Percentiles rank a stretch among this genome's conserved stretches.
These are phyloP conservation scores for Remorina albescens DNA, from an alignment of 2,797 vertebrate genomes.

Conservation along the genomic window DNA sequence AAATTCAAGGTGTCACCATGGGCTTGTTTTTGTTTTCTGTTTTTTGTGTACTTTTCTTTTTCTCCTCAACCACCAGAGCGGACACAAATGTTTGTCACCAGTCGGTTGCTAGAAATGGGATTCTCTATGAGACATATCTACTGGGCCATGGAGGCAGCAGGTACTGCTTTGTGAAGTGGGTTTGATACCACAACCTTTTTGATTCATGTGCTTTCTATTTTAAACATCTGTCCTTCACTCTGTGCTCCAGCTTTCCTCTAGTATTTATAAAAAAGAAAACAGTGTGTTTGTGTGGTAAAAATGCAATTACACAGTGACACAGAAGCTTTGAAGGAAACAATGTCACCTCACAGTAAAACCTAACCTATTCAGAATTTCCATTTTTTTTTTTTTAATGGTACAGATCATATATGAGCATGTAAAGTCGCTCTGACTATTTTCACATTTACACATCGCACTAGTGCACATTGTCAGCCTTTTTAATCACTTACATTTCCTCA, in stretches of 20 bases:
- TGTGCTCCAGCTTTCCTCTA: slow-evolving; percentile 40
- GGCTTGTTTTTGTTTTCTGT: slow-evolving; percentile 69
- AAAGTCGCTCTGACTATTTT: not conserved
- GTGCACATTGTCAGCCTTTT: slow-evolving; percentile 3
- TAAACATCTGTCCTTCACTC: slow-evolving; percentile 52
- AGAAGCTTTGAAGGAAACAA: not conserved
- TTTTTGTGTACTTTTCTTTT: slow-evolving; percentile 76
- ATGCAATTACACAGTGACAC: no score
- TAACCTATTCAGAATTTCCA: slow-evolving; percentile 13
- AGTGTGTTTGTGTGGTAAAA: not conserved
- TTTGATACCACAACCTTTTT: slow-evolving; percentile 42
- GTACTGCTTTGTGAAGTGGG: slow-evolving; percentile 77
- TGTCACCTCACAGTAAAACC: slow-evolving; percentile 22
- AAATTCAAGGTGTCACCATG: slow-evolving; percentile 45
- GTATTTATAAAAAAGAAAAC: not conserved
- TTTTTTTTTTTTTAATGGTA: slow-evolving; percentile 16
- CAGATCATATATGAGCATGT: slow-evolving; percentile 8
- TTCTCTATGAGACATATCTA: slow-evolving; percentile 90
- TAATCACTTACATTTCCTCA: no score
- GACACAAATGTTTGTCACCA: slow-evolving; percentile 88
- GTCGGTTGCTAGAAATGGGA: slow-evolving; percentile 89
- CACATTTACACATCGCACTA: slow-evolving; percentile 17
- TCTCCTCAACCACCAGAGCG: slow-evolving; percentile 84
- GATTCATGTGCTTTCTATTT: slow-evolving; percentile 60
- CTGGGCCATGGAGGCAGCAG: slow-evolving; percentile 89